Conservation (phyloP, 2,113 vertebrate species). For the Elgaria multicarinata region DNA sequence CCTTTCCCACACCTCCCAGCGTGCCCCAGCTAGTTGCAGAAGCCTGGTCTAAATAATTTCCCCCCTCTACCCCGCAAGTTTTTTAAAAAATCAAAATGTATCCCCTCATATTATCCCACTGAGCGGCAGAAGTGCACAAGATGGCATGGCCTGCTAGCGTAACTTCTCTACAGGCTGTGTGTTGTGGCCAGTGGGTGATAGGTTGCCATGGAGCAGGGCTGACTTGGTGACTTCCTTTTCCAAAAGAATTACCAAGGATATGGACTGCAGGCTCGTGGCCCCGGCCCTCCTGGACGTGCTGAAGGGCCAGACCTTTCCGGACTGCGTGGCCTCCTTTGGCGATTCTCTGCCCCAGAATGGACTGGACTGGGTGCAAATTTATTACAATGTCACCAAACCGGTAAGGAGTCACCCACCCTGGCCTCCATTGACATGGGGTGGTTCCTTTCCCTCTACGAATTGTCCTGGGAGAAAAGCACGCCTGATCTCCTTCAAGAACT, state of each 20-base stretch:
- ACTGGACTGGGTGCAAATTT: constrained; percentile 88
- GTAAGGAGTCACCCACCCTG: neutral
- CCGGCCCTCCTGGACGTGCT: constrained; percentile 80
- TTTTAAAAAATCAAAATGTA: neutral
- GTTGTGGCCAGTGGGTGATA: too few relatives aligned
- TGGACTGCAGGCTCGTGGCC: constrained; percentile 77
- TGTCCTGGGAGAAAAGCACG: neutral
- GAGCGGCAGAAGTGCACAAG: too few relatives aligned
- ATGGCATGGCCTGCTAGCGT: neutral
- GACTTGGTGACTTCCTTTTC: neutral
- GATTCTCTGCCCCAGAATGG: constrained; percentile 82
- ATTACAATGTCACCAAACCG: constrained; percentile 15
- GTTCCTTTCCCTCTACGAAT: neutral
- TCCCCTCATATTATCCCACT: too few relatives aligned
- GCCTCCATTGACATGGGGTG: neutral
- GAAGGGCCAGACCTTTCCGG: constrained; percentile 83
- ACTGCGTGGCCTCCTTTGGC: constrained; percentile 89
- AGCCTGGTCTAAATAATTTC: neutral
- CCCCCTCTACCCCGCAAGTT: neutral
- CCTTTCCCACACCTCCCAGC: too few relatives aligned
- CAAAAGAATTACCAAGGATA: constrained; percentile 66
- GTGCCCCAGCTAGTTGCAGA: too few relatives aligned
- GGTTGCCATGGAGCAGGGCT: neutral
- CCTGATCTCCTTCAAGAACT: neutral
- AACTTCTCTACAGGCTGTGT: neutral